These are phyloP conservation scores for Amphibalanus amphitrite DNA, from an alignment of 1,140 invertebrate genomes.

Conservation along the genomic window DNA sequence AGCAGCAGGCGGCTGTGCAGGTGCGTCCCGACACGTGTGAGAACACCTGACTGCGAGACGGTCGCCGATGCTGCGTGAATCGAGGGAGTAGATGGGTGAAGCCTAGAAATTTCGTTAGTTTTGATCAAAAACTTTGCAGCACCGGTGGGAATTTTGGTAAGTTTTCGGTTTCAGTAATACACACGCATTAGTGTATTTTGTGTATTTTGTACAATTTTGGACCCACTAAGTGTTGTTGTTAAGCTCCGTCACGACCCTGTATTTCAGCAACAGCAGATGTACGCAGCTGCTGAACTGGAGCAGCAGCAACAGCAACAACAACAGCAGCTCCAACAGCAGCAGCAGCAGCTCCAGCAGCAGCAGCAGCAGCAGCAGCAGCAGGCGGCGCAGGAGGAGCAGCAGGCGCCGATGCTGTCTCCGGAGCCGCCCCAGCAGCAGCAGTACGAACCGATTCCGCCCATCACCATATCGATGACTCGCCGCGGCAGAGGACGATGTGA, in stretches of 20 bases:
- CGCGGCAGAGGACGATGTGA: conserved; percentile 17
- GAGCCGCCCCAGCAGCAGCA: conserved; percentile 15
- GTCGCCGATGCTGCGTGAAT: background rate
- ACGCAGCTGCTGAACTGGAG: background rate
- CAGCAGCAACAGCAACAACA: background rate
- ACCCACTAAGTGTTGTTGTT: too few relatives aligned
- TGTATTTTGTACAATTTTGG: too few relatives aligned
- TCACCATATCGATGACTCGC: conserved; percentile 18
- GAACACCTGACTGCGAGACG: too few relatives aligned
- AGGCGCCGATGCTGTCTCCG: conserved; percentile 19
- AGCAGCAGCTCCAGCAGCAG: conserved; percentile 6
- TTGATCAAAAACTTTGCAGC: too few relatives aligned
- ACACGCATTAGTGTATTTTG: too few relatives aligned
- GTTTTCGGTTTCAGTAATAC: background rate
- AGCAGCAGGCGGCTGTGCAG: background rate
- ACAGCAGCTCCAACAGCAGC: background rate
- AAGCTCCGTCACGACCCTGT: too few relatives aligned
- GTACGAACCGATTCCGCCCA: conserved; percentile 18
- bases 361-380: conserved; percentile 18
- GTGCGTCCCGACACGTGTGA: background rate
- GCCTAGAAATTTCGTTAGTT: too few relatives aligned
- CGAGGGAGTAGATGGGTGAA: too few relatives aligned
- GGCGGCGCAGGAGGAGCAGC: conserved; percentile 20
- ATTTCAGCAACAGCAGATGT: conserved; percentile 6
- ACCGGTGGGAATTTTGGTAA: too few relatives aligned